Evolutionary conservation across 2,113 vertebrate species (phyloP), one percentile per base, ranked within the genome.

Genomic region (Pithys albifrons): DNA sequence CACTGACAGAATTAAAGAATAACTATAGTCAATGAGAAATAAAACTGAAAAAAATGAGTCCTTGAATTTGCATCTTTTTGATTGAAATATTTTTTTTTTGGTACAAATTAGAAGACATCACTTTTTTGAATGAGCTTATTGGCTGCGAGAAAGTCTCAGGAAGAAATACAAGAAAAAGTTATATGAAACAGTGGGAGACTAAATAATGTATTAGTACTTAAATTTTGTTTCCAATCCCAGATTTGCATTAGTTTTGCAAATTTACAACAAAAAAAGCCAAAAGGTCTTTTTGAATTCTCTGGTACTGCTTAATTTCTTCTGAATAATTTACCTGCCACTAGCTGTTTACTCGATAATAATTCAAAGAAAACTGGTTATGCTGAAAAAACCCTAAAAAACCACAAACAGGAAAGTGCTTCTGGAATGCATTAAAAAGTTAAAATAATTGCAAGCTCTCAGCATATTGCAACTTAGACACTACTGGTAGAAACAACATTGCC

Each of bases 271-370:
- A 77, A 45, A 61, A 97, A 97, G 92, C 70, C 81, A 94, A 97
- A 97, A 96, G 67, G 43, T 97, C 71, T 89, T 96, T 97, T 96
- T 61, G 93, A 97, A 96, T 97, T 97, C 62, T 97, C 51, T 94
- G 84, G 69, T 95, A 95, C 85, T 1, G 17, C 90, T 97, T 98
- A 97, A 97, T 98, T 98, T 97, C 88, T 96, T 96, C 52, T 96
- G 96, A 98, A 97, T 98, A 97, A 97, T 97, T 97, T 97, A 97
- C 86, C 92, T 97, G 95, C 85, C 94, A 96, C 59, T 92, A 96
- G 80, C 91, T 96, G 91, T 96, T 98, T 97, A 91, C 91, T 97
- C 71, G 89, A 89, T 92, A 97, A 96, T 97, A 97, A 97, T 97
- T 97, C 89, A 98, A 95, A 94, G 87, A 95, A 97, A 94, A 92